Percentiles rank a stretch among this genome's conserved stretches.
phyloP scores from a whole-genome alignment of 2,888 invertebrate species.

The Apodemia hepburni region DNA sequence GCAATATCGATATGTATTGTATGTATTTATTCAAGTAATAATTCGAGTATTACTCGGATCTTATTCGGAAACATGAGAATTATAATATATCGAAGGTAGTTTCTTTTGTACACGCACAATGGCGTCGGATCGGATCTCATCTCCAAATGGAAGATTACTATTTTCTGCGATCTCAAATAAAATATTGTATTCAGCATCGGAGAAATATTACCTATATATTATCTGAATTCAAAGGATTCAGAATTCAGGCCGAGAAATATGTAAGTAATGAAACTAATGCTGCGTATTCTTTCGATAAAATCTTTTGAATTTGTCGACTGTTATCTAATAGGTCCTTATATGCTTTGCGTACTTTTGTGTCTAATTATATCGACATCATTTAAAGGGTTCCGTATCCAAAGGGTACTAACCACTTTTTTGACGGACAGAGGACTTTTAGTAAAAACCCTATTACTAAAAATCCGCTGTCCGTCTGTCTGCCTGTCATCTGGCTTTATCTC shows the following conservation, averaged over 20 bases:
- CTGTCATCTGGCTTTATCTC: too few relatives aligned
- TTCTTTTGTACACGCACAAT: conserved; percentile 49
- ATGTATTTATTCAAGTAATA: neutral
- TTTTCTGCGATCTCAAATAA: conserved; percentile 42
- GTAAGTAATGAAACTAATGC: conserved; percentile 9
- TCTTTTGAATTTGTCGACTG: conserved; percentile 4
- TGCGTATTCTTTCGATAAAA: neutral
- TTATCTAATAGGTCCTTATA: neutral
- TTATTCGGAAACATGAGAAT: conserved; percentile 22
- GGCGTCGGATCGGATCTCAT: conserved; percentile 48
- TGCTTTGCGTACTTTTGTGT: neutral
- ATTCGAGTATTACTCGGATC: neutral
- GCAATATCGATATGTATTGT: too few relatives aligned
- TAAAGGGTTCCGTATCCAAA: too few relatives aligned
- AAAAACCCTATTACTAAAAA: too few relatives aligned
- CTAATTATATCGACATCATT: neutral
- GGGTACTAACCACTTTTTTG: too few relatives aligned
- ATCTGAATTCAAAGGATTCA: conserved; percentile 11
- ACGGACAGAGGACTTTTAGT: too few relatives aligned
- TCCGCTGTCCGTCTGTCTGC: too few relatives aligned
- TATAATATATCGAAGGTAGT: conserved; percentile 40
- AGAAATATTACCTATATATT: conserved; percentile 11
- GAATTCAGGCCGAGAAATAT: conserved; percentile 8
- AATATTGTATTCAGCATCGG: conserved; percentile 39
- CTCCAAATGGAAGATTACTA: conserved; percentile 52